Evolutionary conservation across 2,797 vertebrate species (phyloP), one percentile per base, ranked within the genome.

Genomic region (Parotocinclus haroldoi): DNA sequence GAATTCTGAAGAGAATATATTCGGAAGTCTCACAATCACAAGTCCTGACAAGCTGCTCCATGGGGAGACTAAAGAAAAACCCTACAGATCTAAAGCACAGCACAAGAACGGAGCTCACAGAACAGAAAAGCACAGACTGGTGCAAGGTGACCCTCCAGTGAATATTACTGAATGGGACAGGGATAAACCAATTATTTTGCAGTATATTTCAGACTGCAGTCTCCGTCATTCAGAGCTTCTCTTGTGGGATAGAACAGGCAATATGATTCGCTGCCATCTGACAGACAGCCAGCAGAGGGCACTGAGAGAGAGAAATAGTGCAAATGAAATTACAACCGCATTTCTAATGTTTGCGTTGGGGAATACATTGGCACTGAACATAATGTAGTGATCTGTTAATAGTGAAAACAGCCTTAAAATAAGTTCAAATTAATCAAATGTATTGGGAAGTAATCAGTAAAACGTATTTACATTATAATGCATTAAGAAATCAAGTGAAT

Each of bases 161-260:
- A 86, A 88, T 53, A 73, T 91, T 14, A 80, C 85, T 7, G 73
- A 73, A n/a, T 83, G 84, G 85, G 71, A 42, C 0, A 53, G 55
- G 17, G 78, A 39, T 7, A 68, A 81, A 63, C 80, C 81, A 4
- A 75, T 91, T 44, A 82, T 77, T 60, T 75, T 84, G 73, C 73
- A 39, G 10, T 92, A 92, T 76, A 80, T 70, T 0, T 90, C 91
- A 39, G 75, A 78, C 74, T 93, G 92, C 80, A 93, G 92, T 76
- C 81, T 74, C 1, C 65, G 74, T 12, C 58, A 69, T 36, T 90
- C 87, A 3, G 86, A 89, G 73, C 63, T 93, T 17, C 68, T 86
- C 50, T 79, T 92, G 44, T 89, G 84, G 84, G 90, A 92, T 19
- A 66, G 56, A 64, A 80, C 83, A 45, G 84, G 89, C 67, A 86